phyloP scores from a whole-genome alignment of 2,888 invertebrate genomes.

The Cactoblastis cactorum region DNA sequence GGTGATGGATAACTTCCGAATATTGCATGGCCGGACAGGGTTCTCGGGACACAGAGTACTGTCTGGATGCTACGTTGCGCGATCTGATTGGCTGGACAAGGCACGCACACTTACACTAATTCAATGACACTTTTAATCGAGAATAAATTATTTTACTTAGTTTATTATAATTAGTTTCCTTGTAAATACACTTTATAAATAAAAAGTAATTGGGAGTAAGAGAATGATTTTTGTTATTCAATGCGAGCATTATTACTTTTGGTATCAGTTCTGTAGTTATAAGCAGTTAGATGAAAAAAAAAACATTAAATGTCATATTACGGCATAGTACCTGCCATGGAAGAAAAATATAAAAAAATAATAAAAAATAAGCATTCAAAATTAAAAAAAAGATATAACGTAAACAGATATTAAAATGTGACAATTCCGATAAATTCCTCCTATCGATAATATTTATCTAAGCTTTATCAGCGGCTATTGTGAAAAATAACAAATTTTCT shows the following conservation, averaged over 20 bases:
- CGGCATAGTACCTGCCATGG: no score
- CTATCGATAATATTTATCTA: neutral
- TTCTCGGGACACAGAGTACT: conserved; percentile 84
- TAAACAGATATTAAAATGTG: no score
- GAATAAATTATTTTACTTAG: neutral
- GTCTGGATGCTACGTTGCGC: conserved; percentile 85
- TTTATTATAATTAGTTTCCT: neutral
- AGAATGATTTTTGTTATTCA: no score
- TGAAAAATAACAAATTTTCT: conserved; percentile 5
- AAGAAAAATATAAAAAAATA: no score
- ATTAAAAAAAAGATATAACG: no score
- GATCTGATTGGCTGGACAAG: conserved; percentile 83
- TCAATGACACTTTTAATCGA: conserved; percentile 30
- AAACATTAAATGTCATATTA: no score
- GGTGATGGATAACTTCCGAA: conserved; percentile 88
- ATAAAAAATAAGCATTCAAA: no score
- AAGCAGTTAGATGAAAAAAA: no score
- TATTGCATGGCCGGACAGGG: conserved; percentile 85
- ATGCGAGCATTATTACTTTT: no score
- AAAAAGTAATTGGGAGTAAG: no score
- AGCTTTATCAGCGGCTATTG: neutral
- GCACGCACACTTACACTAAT: conserved; percentile 74
- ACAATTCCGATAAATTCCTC: neutral
- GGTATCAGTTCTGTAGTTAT: no score
- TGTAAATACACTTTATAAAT: neutral